Evolutionary conservation across 2,113 vertebrate species (phyloP).

Genomic region (Uria lomvia): DNA sequence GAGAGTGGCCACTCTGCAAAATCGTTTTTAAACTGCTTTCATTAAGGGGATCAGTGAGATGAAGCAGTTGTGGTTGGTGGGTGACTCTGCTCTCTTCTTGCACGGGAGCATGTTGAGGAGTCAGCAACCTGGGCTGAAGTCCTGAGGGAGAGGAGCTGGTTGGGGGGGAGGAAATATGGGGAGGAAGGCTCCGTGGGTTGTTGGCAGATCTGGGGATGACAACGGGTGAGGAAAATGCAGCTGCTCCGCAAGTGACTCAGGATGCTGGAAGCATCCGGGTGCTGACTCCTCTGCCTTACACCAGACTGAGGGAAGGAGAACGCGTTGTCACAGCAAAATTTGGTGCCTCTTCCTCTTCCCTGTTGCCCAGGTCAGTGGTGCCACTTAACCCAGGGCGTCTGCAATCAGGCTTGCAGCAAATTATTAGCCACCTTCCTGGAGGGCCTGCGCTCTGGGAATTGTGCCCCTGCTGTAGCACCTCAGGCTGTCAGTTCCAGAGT

Average conservation of each 20-base stretch:
- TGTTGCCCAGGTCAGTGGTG: neutral
- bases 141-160: neutral
- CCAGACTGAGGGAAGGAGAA: neutral
- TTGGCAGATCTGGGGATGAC: slow-evolving; percentile 11
- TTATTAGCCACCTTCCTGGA: neutral
- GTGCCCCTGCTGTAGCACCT: neutral
- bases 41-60: neutral
- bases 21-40: neutral
- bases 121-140: neutral
- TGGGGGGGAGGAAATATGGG: neutral
- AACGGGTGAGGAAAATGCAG: neutral
- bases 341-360: neutral
- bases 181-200: neutral
- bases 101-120: neutral
- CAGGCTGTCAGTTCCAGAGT: neutral
- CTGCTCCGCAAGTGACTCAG: slow-evolving; percentile 47
- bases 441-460: neutral
- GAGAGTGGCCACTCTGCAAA: slow-evolving; percentile 17
- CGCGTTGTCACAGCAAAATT: neutral
- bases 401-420: accelerated
- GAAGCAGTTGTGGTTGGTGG: neutral
- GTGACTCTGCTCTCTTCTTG: neutral
- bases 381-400: neutral
- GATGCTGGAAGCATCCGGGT: slow-evolving; percentile 18
- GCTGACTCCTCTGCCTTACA: slow-evolving; percentile 20